Conservation (phyloP, 2,113 vertebrate species). For the Microtus pennsylvanicus region DNA sequence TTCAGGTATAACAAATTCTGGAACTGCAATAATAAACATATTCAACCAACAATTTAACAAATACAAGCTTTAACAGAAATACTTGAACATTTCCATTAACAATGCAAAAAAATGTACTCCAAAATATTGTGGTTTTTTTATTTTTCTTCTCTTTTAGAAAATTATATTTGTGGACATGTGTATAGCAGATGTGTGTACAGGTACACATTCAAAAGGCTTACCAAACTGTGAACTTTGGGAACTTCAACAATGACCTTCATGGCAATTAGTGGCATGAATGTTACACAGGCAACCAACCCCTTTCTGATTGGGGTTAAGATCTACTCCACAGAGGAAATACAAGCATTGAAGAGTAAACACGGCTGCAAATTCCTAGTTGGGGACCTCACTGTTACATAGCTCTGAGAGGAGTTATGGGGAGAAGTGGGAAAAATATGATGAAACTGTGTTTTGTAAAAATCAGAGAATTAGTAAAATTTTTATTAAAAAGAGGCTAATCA, state of each 20-base stretch:
- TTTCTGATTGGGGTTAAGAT: not conserved
- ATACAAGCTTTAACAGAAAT: not conserved
- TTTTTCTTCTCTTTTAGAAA: not conserved
- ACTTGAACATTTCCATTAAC: conserved; percentile 31
- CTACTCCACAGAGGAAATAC: not conserved
- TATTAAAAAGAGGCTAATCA: not conserved
- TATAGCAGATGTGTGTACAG: not conserved
- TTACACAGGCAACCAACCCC: not conserved
- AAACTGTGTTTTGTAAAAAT: not conserved
- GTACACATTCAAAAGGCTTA: not conserved
- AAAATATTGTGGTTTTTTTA: not conserved
- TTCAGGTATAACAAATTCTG: not conserved
- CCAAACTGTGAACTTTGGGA: not conserved
- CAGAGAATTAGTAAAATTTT: not conserved
- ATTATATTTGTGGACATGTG: not conserved
- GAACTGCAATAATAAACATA: not conserved
- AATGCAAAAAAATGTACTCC: not conserved
- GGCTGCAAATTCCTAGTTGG: not conserved
- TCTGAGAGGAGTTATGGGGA: not conserved
- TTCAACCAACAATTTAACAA: not conserved
- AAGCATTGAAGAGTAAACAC: not conserved
- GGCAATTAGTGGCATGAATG: not conserved
- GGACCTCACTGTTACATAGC: not conserved
- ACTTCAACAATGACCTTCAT: not conserved
- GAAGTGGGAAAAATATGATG: not conserved